These are phyloP conservation scores for Patiria pectinifera DNA, from an alignment of 53 echinoderm and acorn worm species.

Conservation along the genomic window DNA sequence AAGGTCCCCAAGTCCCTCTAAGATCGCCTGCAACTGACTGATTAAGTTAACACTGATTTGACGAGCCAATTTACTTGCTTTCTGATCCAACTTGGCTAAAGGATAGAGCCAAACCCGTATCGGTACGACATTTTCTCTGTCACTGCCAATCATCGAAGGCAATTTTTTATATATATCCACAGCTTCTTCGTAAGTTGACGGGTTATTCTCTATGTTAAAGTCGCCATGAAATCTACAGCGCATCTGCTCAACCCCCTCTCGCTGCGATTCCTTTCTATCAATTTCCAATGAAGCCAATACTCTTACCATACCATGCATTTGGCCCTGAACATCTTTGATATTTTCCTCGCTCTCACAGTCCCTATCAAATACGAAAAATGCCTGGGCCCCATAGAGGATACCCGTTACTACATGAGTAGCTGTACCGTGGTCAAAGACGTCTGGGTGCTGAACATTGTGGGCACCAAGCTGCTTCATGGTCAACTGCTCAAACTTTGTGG, in stretches of 20 bases:
- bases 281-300: background rate
- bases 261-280: background rate
- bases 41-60: conserved; percentile 48
- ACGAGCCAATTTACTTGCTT: conserved; percentile 3
- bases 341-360: conserved; percentile 9
- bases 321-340: conserved; percentile 20
- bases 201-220: conserved; percentile 45
- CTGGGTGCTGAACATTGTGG: conserved; percentile 54
- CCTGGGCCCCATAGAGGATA: conserved; percentile 68
- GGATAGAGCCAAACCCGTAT: conserved; percentile 66
- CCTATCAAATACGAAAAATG: conserved; percentile 73
- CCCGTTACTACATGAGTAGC: conserved; percentile 73
- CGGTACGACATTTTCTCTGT: conserved; percentile 64
- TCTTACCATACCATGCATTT: conserved; percentile 27
- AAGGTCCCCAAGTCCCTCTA: conserved; percentile 54
- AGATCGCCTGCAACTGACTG: conserved; percentile 44
- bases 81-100: conserved; percentile 3
- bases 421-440: conserved; percentile 60
- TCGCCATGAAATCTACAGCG: conserved; percentile 52
- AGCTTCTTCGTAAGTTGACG: conserved; percentile 58
- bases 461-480: conserved; percentile 53
- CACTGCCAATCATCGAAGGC: conserved; percentile 50
- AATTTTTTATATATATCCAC: conserved; percentile 52
- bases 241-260: background rate
- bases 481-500: conserved; percentile 71